phyloP scores from a whole-genome alignment of 2,797 vertebrate genomes.

The Spea hammondii region DNA sequence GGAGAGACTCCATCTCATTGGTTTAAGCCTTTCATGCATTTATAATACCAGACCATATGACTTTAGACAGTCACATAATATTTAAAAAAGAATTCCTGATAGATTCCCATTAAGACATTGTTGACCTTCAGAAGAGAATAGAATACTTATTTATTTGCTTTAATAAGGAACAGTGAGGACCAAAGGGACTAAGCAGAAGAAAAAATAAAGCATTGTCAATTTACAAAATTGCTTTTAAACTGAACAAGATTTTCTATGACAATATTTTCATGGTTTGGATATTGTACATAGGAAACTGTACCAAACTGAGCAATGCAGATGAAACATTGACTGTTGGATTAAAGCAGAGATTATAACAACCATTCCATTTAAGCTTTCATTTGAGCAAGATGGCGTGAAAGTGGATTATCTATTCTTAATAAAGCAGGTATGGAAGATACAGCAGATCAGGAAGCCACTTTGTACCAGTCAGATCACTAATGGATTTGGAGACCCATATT shows the following conservation, averaged over 20 bases:
- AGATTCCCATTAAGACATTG: too few relatives aligned
- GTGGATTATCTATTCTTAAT: conserved; percentile 4
- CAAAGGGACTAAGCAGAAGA: too few relatives aligned
- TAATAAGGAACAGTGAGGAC: too few relatives aligned
- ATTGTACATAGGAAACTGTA: neutral
- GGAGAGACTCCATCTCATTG: too few relatives aligned
- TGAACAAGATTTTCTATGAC: neutral
- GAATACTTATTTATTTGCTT: too few relatives aligned
- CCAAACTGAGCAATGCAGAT: conserved; percentile 2
- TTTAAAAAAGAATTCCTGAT: too few relatives aligned
- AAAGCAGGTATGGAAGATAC: neutral
- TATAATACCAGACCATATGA: too few relatives aligned
- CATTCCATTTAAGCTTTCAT: conserved; percentile 4
- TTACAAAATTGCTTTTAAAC: neutral
- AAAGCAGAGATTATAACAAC: conserved; percentile 4
- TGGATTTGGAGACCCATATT: conserved; percentile 8
- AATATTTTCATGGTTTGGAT: neutral
- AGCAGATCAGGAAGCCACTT: neutral
- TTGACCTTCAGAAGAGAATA: too few relatives aligned
- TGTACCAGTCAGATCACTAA: neutral
- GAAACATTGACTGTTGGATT: neutral
- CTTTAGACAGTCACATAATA: too few relatives aligned
- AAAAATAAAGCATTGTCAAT: neutral
- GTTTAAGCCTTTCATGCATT: too few relatives aligned
- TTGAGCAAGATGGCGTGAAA: neutral